phyloP scores from a whole-genome alignment of 2,797 vertebrate species.

The Myiotriccus ornatus region DNA sequence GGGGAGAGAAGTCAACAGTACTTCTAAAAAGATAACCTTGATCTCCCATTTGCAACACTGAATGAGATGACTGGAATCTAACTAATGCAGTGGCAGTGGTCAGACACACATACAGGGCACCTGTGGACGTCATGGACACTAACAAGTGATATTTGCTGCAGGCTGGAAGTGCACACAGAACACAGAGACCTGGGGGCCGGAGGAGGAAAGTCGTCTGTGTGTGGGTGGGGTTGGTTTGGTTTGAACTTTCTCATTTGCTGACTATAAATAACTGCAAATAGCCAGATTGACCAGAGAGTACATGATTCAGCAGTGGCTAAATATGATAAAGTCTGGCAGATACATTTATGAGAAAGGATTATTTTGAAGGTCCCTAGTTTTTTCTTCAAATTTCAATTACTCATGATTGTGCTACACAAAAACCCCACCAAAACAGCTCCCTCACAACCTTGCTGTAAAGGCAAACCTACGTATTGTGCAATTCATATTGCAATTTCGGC shows the following conservation, averaged over 20 bases:
- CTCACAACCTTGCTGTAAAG: background rate
- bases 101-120: fast-evolving
- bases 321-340: background rate
- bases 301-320: background rate
- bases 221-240: background rate
- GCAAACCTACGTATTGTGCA: background rate
- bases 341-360: background rate
- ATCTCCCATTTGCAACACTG: background rate
- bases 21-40: background rate
- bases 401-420: background rate
- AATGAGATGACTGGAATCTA: background rate
- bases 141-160: background rate
- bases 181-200: background rate
- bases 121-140: background rate
- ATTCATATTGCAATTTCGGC: background rate
- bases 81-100: background rate
- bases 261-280: background rate
- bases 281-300: background rate
- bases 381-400: background rate
- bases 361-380: background rate
- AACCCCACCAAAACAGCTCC: background rate
- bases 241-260: background rate
- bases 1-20: fast-evolving
- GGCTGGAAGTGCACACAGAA: background rate
- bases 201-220: fast-evolving